Evolutionary conservation across 2,797 vertebrate genomes (phyloP).

Genomic region (Eupleurogrammus muticus): DNA sequence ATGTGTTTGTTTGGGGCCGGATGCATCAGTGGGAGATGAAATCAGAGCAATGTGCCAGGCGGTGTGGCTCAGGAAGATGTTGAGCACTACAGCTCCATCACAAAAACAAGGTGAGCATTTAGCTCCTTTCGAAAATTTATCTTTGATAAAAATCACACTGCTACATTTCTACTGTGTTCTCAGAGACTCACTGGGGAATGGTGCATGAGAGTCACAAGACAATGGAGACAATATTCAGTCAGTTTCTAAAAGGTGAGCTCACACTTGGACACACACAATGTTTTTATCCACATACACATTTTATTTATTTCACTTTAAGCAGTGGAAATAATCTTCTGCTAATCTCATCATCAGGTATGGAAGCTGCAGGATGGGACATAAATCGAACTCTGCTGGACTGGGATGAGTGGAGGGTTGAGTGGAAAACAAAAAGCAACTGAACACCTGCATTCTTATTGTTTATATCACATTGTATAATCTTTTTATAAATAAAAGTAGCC

Average conservation of each 20-base stretch:
- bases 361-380: slow-evolving; percentile 84
- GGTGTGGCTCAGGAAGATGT: slow-evolving; percentile 65
- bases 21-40: slow-evolving; percentile 74
- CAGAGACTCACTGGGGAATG: slow-evolving; percentile 73
- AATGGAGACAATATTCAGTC: slow-evolving; percentile 73
- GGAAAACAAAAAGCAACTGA: slow-evolving; percentile 86
- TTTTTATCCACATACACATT: background rate
- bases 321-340: background rate
- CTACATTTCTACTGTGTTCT: slow-evolving; percentile 7
- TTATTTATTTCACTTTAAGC: background rate
- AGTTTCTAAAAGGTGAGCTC: slow-evolving; percentile 79
- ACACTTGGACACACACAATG: background rate
- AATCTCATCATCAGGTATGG: slow-evolving; percentile 77
- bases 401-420: slow-evolving; percentile 91
- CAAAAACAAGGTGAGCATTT: slow-evolving; percentile 62
- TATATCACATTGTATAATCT: background rate
- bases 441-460: background rate
- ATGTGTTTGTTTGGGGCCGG: slow-evolving; percentile 78
- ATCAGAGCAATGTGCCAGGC: slow-evolving; percentile 82
- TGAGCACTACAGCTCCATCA: slow-evolving; percentile 25
- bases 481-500: background rate
- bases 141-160: too few relatives aligned
- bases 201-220: slow-evolving; percentile 78
- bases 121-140: background rate
- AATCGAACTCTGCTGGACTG: slow-evolving; percentile 87